These are phyloP conservation scores for Spinus pinus DNA, from an alignment of 2,797 vertebrate genomes.

Conservation along the genomic window DNA sequence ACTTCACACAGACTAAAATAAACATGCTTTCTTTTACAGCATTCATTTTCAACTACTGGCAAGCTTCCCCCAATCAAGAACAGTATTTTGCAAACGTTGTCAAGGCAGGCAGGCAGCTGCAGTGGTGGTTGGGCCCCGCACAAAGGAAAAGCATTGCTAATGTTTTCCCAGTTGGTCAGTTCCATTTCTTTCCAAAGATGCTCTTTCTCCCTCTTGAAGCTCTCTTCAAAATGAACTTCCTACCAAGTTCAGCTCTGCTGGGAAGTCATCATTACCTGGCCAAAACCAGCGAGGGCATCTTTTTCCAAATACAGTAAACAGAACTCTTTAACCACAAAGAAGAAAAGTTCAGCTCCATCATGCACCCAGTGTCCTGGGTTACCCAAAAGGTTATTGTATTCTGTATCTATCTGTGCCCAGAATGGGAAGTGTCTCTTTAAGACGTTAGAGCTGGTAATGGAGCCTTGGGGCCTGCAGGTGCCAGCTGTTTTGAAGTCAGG, in stretches of 20 bases:
- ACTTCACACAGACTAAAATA: constrained; percentile 1
- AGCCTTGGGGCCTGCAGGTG: rapidly evolving
- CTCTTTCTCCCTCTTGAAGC: not conserved
- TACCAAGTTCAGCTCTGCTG: not conserved
- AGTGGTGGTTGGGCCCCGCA: not conserved
- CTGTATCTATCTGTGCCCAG: not conserved
- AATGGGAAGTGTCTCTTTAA: not conserved
- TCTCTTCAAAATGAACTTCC: not conserved
- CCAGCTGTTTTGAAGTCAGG: rapidly evolving
- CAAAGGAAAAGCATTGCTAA: not conserved
- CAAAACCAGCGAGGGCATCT: not conserved
- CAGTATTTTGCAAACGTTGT: not conserved
- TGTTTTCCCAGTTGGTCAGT: not conserved
- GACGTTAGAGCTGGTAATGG: rapidly evolving
- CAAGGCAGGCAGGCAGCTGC: not conserved
- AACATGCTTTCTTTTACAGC: not conserved
- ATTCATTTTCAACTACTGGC: not conserved
- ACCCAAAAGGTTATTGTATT: not conserved
- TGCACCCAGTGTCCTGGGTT: too few relatives aligned
- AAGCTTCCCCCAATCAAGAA: not conserved
- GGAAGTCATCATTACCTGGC: not conserved
- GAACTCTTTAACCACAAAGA: not conserved
- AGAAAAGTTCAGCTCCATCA: not conserved
- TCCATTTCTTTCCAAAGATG: not conserved
- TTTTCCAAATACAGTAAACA: not conserved